phyloP scores from a whole-genome alignment of 2,113 vertebrate species.

The Rhinolophus sinicus region DNA sequence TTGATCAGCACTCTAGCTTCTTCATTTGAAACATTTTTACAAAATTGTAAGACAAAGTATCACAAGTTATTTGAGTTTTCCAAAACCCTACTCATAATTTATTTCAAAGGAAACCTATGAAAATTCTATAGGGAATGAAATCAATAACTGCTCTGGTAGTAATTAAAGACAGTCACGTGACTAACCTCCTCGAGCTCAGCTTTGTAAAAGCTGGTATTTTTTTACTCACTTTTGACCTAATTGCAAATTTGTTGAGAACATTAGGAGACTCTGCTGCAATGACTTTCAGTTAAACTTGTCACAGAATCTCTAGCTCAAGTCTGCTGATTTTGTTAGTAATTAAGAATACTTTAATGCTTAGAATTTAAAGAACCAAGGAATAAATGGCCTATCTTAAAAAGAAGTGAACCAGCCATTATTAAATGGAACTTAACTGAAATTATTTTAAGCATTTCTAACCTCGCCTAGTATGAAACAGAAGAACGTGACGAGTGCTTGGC shows the following conservation, averaged over 20 bases:
- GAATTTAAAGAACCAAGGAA: background rate
- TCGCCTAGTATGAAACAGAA: background rate
- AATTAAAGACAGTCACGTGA: background rate
- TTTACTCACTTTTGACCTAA: background rate
- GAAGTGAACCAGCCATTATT: background rate
- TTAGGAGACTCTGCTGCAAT: constrained; percentile 14
- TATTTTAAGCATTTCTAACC: background rate
- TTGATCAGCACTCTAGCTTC: background rate
- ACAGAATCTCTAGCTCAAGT: background rate
- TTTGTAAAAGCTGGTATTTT: background rate
- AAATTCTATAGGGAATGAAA: background rate
- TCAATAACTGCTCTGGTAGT: background rate
- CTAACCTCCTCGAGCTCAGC: background rate
- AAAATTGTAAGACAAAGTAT: background rate
- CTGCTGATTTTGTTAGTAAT: constrained; percentile 8
- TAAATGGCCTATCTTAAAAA: background rate
- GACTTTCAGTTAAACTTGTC: background rate
- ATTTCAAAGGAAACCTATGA: background rate
- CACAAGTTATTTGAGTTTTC: background rate
- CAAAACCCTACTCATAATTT: background rate
- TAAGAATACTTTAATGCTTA: background rate
- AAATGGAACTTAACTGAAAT: background rate
- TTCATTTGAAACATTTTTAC: background rate
- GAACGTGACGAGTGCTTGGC: background rate
- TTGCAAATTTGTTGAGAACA: background rate